phyloP scores from a whole-genome alignment of 2,113 vertebrate genomes.

The Semicossyphus pulcher region DNA sequence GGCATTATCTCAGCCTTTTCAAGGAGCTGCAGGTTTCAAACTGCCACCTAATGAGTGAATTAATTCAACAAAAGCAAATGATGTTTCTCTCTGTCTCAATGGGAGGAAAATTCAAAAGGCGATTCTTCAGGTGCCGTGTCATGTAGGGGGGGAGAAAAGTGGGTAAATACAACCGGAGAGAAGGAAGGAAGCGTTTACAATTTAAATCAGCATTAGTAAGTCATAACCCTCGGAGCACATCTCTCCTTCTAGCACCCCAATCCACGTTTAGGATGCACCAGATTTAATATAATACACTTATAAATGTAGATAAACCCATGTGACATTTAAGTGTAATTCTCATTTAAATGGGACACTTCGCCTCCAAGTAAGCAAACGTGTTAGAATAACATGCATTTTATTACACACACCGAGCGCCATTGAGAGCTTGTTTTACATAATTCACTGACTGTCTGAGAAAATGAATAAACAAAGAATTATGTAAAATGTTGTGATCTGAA shows the following conservation, averaged over 20 bases:
- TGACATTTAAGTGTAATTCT: slow-evolving; percentile 79
- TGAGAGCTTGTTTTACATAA: slow-evolving; percentile 78
- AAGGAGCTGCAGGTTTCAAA: slow-evolving; percentile 72
- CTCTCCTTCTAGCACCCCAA: slow-evolving; percentile 40
- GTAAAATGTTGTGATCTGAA: slow-evolving; percentile 81
- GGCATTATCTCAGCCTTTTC: slow-evolving; percentile 74
- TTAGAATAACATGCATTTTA: slow-evolving; percentile 78
- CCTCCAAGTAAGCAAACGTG: slow-evolving; percentile 76
- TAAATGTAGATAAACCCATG: slow-evolving; percentile 73
- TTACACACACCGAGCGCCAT: slow-evolving; percentile 62
- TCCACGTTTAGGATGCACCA: slow-evolving; percentile 63
- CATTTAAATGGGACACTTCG: slow-evolving; percentile 78
- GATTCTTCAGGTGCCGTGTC: slow-evolving; percentile 73
- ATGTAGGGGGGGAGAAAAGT: slow-evolving; percentile 32
- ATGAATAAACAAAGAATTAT: slow-evolving; percentile 83
- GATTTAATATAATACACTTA: slow-evolving; percentile 70
- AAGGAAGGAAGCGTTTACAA: slow-evolving; percentile 65
- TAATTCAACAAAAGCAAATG: slow-evolving; percentile 75
- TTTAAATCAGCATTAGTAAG: slow-evolving; percentile 75
- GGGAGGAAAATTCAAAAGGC: slow-evolving; percentile 18
- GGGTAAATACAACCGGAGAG: slow-evolving; percentile 59
- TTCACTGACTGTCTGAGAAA: slow-evolving; percentile 74
- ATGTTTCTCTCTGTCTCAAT: slow-evolving; percentile 65
- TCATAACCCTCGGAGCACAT: slow-evolving; percentile 71
- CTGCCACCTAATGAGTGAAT: slow-evolving; percentile 81